phyloP scores from a whole-genome alignment of 2,888 invertebrate genomes.

The Agonopterix heracliana region DNA sequence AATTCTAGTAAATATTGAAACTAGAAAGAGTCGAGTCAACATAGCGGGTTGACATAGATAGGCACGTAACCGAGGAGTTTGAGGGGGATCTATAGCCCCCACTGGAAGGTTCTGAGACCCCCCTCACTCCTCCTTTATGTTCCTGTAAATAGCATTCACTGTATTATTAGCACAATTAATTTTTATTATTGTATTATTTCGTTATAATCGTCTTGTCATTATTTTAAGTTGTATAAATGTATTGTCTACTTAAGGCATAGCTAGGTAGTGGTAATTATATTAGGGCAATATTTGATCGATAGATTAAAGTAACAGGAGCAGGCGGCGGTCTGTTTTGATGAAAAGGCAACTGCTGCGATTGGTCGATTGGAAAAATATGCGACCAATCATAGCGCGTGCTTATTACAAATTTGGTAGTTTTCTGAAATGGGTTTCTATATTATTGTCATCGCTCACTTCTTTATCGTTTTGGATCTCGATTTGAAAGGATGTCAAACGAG shows the following conservation, averaged over 20 bases:
- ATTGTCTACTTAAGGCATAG: slow-evolving; percentile 70
- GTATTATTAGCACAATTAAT: slow-evolving; percentile 70
- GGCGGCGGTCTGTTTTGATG: slow-evolving; percentile 12
- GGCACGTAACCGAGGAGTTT: too few relatives aligned
- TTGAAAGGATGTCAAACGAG: neutral
- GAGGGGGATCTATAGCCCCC: slow-evolving; percentile 1
- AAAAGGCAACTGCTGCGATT: slow-evolving; percentile 7
- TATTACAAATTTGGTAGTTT: slow-evolving; percentile 1
- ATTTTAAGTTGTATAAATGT: slow-evolving; percentile 75
- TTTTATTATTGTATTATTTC: slow-evolving; percentile 51
- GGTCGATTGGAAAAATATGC: slow-evolving; percentile 1
- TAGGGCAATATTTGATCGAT: slow-evolving; percentile 60
- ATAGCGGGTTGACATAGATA: slow-evolving; percentile 26
- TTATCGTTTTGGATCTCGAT: slow-evolving; percentile 7
- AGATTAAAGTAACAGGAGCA: slow-evolving; percentile 32
- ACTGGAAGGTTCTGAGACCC: too few relatives aligned
- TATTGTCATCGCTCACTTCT: slow-evolving; percentile 13
- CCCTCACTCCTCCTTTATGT: too few relatives aligned
- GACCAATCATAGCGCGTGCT: slow-evolving; percentile 1
- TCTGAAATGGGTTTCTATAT: slow-evolving; percentile 9
- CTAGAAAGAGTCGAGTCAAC: slow-evolving; percentile 18
- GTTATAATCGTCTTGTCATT: slow-evolving; percentile 73
- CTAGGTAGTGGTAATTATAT: slow-evolving; percentile 69
- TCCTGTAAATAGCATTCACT: slow-evolving; percentile 26
- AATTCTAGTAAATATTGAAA: neutral